Evolutionary conservation across 2,888 invertebrate species (phyloP).

Genomic region (Gryllus longicercus): DNA sequence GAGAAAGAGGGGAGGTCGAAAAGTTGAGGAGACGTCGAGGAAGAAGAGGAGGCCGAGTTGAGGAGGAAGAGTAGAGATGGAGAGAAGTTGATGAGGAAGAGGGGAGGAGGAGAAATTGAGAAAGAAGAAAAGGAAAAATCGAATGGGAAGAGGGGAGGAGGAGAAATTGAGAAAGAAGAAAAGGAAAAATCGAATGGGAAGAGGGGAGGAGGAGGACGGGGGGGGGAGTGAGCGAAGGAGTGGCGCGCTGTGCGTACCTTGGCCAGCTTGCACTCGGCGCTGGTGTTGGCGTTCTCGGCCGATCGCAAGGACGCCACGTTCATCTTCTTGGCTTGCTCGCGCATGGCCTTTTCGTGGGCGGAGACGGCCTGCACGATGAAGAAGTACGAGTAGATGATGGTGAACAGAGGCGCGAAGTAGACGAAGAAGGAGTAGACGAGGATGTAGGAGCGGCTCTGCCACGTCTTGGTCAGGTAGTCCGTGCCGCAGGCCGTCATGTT

Average conservation of each 20-base stretch:
- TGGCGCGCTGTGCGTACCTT: slow-evolving; percentile 53
- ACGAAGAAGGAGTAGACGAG: slow-evolving; percentile 73
- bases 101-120: too few relatives aligned
- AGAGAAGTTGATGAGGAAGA: too few relatives aligned
- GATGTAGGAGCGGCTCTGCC: slow-evolving; percentile 75
- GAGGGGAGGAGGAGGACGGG: too few relatives aligned
- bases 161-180: too few relatives aligned
- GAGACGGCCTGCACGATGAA: slow-evolving; percentile 83
- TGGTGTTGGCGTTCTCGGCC: slow-evolving; percentile 70
- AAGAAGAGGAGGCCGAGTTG: too few relatives aligned
- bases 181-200: too few relatives aligned
- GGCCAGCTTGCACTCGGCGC: slow-evolving; percentile 82
- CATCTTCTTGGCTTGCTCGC: slow-evolving; percentile 91
- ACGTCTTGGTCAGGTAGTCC: slow-evolving; percentile 74
- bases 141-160: too few relatives aligned
- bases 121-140: too few relatives aligned
- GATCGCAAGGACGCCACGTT: slow-evolving; percentile 84
- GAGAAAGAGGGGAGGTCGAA: too few relatives aligned
- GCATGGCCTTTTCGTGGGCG: slow-evolving; percentile 80
- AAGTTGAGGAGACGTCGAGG: too few relatives aligned
- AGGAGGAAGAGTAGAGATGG: too few relatives aligned
- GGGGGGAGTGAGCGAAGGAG: too few relatives aligned
- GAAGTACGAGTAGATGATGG: slow-evolving; percentile 83
- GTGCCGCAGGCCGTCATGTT: slow-evolving; percentile 92
- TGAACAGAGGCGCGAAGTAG: slow-evolving; percentile 70